These are phyloP conservation scores for Parotia lawesii DNA, from an alignment of 2,113 vertebrate species.

Conservation along the genomic window DNA sequence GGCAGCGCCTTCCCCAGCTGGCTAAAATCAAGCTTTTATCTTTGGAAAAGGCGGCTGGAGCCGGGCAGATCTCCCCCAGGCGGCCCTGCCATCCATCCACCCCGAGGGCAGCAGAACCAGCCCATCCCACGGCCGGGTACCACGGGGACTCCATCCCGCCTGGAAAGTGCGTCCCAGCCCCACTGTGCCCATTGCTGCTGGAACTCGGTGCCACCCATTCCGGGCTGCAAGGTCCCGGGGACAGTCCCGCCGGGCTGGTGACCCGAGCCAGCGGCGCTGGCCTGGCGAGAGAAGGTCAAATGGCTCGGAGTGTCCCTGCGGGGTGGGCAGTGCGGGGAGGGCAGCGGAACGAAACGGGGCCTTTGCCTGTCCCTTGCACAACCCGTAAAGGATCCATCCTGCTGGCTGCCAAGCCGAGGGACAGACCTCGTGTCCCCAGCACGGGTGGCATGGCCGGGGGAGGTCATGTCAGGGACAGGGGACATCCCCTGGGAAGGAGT, in stretches of 20 bases:
- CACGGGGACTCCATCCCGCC: not conserved
- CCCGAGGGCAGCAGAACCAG: fast-evolving
- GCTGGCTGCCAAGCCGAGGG: not conserved
- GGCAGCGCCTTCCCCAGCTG: not conserved
- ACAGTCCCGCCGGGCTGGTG: not conserved
- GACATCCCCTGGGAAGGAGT: not conserved
- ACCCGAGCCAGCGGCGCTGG: not conserved
- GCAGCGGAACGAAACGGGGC: not conserved
- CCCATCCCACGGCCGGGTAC: not conserved
- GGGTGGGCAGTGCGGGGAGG: not conserved
- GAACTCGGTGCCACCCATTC: fast-evolving
- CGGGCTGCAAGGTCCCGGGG: fast-evolving
- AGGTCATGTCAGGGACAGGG: not conserved
- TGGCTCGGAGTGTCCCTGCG: not conserved
- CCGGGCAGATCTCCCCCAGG: not conserved
- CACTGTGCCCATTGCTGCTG: fast-evolving
- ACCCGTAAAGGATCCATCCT: slow-evolving; percentile 2
- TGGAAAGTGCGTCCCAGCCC: not conserved
- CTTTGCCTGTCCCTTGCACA: not conserved
- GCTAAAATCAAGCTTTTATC: not conserved
- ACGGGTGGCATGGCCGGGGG: not conserved
- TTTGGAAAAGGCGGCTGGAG: not conserved
- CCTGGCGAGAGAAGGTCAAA: not conserved
- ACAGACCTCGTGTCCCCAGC: not conserved
- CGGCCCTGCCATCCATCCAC: not conserved